A percentile compares a stretch with the other conserved stretches of the same genome.
phyloP scores from a whole-genome alignment of 1,140 invertebrate species.

The Procambarus virginalis region DNA sequence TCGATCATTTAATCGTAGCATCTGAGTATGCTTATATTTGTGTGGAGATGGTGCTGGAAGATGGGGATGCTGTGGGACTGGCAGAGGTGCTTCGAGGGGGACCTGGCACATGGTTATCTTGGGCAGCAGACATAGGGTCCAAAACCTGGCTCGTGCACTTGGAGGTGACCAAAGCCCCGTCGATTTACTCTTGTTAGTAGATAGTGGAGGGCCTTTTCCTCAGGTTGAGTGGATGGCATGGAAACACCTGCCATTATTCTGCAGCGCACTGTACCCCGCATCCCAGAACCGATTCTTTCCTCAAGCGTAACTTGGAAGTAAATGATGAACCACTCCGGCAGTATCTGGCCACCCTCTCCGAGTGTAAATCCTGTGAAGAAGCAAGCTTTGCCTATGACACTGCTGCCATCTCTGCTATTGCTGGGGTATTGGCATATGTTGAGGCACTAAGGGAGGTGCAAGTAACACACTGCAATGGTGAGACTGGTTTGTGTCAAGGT shows the following conservation, averaged over 20 bases:
- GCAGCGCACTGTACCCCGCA: constrained; percentile 6
- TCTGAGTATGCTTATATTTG: constrained; percentile 42
- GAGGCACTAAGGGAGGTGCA: constrained; percentile 39
- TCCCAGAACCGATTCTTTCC: constrained; percentile 21
- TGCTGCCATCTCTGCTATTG: constrained; percentile 27
- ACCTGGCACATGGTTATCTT: constrained; percentile 49
- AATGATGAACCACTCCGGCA: constrained; percentile 21
- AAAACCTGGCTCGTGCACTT: constrained; percentile 9
- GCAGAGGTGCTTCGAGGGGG: background rate
- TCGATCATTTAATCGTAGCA: constrained; percentile 36
- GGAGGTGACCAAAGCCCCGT: constrained; percentile 4
- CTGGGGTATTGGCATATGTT: constrained; percentile 28
- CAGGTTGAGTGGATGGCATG: constrained; percentile 36
- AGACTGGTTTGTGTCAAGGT: background rate
- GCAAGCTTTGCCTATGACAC: constrained; percentile 37
- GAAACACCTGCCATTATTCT: constrained; percentile 24
- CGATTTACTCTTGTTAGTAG: constrained; percentile 32
- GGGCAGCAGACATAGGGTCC: constrained; percentile 33
- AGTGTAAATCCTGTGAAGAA: constrained; percentile 20
- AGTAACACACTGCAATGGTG: background rate
- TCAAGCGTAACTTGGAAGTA: constrained; percentile 22
- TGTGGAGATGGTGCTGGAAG: constrained; percentile 37
- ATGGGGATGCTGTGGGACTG: background rate
- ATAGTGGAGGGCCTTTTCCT: constrained; percentile 43
- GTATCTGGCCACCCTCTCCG: constrained; percentile 36